These are phyloP conservation scores for Hassar affinis DNA, from an alignment of 2,113 vertebrate species.

Conservation along the genomic window DNA sequence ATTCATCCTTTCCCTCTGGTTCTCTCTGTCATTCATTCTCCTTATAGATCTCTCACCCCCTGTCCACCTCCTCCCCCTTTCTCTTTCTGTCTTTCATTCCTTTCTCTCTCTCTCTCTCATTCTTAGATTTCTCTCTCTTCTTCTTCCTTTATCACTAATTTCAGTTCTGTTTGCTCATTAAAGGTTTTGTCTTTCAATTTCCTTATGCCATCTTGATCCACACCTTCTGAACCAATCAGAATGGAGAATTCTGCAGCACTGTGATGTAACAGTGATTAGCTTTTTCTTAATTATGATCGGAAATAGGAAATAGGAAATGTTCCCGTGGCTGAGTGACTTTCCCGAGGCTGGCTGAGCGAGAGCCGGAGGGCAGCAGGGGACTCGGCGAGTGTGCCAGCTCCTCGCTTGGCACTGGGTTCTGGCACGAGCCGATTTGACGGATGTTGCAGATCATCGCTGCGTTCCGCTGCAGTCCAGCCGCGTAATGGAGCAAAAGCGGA, in stretches of 20 bases:
- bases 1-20: constrained; percentile 16
- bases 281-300: too few species aligned
- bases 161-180: neutral
- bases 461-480: constrained; percentile 9
- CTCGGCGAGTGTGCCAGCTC: constrained; percentile 13
- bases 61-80: neutral
- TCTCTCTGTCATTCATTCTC: too few species aligned
- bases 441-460: constrained; percentile 51
- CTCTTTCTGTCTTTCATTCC: neutral
- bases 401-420: constrained; percentile 37
- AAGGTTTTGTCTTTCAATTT: neutral
- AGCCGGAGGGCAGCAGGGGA: constrained; percentile 12
- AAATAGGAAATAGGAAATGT: neutral
- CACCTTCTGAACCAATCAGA: neutral
- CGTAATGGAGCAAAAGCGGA: constrained; percentile 27
- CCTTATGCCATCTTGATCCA: too few species aligned
- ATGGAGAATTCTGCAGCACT: neutral
- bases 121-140: neutral
- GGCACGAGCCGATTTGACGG: constrained; percentile 43
- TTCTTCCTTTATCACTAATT: neutral
- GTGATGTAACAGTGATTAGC: neutral
- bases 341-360: neutral
- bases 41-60: too few species aligned
- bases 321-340: neutral
- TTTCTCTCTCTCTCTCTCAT: too few species aligned